These are phyloP conservation scores for Malurus leucopterus DNA, from an alignment of 2,797 vertebrate species.

Conservation along the genomic window DNA sequence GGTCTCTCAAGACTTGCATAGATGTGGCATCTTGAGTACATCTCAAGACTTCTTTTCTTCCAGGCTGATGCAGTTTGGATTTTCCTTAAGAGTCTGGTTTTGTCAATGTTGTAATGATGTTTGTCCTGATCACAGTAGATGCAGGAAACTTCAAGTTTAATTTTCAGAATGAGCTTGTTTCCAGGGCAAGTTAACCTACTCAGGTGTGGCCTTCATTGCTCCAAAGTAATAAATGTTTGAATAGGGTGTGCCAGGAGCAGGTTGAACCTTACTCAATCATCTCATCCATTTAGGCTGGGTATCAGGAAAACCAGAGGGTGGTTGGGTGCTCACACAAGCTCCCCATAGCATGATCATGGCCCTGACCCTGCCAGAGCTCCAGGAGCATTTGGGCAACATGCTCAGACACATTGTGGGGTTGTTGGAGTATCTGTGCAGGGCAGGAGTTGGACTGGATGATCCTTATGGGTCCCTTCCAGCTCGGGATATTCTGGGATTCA, in stretches of 20 bases:
- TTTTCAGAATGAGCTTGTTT: neutral
- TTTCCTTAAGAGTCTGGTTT: neutral
- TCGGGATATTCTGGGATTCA: neutral
- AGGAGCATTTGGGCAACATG: neutral
- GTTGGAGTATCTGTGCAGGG: neutral
- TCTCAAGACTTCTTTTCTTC: neutral
- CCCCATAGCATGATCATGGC: neutral
- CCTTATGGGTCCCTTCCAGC: neutral
- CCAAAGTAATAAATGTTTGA: neutral
- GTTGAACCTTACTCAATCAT: neutral
- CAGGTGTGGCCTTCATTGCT: neutral
- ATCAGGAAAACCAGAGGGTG: neutral
- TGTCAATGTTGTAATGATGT: neutral
- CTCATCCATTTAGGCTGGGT: neutral
- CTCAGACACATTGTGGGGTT: neutral
- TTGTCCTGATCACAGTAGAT: neutral
- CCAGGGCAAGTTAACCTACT: neutral
- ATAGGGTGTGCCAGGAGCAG: neutral
- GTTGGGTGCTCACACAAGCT: neutral
- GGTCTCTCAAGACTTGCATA: rapidly evolving
- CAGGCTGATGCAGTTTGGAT: neutral
- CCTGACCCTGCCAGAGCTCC: neutral
- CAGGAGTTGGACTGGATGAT: neutral
- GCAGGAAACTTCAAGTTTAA: neutral
- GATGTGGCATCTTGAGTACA: rapidly evolving